phyloP scores from a whole-genome alignment of 92 coral and sea anemone species.

The Umimayanthus chanpuru region DNA sequence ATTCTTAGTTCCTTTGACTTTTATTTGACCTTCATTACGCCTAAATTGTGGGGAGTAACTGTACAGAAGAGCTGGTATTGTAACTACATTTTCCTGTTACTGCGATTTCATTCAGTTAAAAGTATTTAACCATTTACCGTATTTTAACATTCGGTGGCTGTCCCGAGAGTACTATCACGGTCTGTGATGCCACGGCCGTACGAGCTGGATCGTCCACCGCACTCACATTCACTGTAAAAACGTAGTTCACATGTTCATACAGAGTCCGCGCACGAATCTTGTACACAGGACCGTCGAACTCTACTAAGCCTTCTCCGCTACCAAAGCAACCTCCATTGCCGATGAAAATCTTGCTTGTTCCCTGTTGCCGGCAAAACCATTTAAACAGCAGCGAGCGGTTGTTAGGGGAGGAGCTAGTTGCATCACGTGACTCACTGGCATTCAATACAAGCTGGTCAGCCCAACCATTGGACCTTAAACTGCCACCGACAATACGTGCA shows the following conservation, averaged over 20 bases:
- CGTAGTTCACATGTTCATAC: constrained; percentile 66
- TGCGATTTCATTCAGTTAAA: too few relatives aligned
- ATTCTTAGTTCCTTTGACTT: too few relatives aligned
- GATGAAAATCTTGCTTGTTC: neutral
- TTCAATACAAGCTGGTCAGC: constrained; percentile 57
- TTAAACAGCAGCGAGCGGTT: constrained; percentile 50
- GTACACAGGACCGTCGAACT: constrained; percentile 52
- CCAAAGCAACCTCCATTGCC: constrained; percentile 91
- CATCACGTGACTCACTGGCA: constrained; percentile 80
- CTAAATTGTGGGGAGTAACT: too few relatives aligned
- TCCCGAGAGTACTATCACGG: constrained; percentile 66
- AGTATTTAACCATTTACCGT: constrained; percentile 48
- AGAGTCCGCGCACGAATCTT: constrained; percentile 64
- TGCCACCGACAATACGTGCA: constrained; percentile 82
- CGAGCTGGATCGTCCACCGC: constrained; percentile 51
- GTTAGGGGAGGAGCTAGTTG: constrained; percentile 37
- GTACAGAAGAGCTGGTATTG: too few relatives aligned
- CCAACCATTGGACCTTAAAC: constrained; percentile 79
- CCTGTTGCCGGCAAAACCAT: constrained; percentile 72
- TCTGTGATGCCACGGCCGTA: constrained; percentile 59
- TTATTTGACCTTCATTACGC: too few relatives aligned
- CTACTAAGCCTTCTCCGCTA: constrained; percentile 61
- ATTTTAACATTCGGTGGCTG: constrained; percentile 76
- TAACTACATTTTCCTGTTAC: too few relatives aligned
- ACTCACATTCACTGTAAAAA: constrained; percentile 72